Evolutionary conservation across 2,113 vertebrate species (phyloP).

Genomic region (Herpetotheres cachinnans): DNA sequence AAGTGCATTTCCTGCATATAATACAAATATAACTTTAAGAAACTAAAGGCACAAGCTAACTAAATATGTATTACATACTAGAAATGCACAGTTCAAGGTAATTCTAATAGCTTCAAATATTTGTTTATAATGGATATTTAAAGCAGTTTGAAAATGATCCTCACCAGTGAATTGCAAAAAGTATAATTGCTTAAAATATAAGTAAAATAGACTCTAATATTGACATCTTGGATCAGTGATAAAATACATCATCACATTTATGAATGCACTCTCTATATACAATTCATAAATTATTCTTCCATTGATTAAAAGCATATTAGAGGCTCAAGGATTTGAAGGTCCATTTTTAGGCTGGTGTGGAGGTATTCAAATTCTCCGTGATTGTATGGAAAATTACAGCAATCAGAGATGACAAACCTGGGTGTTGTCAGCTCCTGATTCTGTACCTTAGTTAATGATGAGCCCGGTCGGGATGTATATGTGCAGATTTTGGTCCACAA

Average conservation of each 20-base stretch:
- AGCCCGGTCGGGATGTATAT: background rate
- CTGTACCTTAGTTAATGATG: slow-evolving; percentile 43
- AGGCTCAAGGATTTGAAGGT: slow-evolving; percentile 69
- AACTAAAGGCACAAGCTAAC: slow-evolving; percentile 83
- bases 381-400: slow-evolving; percentile 47
- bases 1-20: slow-evolving; percentile 81
- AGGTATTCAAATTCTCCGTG: slow-evolving; percentile 76
- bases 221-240: slow-evolving; percentile 75
- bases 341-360: slow-evolving; percentile 76
- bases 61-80: slow-evolving; percentile 81
- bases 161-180: slow-evolving; percentile 71
- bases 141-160: slow-evolving; percentile 74
- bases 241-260: slow-evolving; percentile 75
- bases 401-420: slow-evolving; percentile 5
- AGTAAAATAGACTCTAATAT: slow-evolving; percentile 76
- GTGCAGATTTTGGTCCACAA: slow-evolving; percentile 31
- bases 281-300: slow-evolving; percentile 69
- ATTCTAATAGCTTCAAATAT: slow-evolving; percentile 70
- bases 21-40: slow-evolving; percentile 78
- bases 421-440: background rate
- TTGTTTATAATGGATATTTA: slow-evolving; percentile 74
- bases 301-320: slow-evolving; percentile 73
- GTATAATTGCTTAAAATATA: slow-evolving; percentile 75
- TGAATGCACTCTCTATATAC: slow-evolving; percentile 75
- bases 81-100: slow-evolving; percentile 80